Conservation (phyloP, 2,888 invertebrate species). For the Drosophila recens region DNA sequence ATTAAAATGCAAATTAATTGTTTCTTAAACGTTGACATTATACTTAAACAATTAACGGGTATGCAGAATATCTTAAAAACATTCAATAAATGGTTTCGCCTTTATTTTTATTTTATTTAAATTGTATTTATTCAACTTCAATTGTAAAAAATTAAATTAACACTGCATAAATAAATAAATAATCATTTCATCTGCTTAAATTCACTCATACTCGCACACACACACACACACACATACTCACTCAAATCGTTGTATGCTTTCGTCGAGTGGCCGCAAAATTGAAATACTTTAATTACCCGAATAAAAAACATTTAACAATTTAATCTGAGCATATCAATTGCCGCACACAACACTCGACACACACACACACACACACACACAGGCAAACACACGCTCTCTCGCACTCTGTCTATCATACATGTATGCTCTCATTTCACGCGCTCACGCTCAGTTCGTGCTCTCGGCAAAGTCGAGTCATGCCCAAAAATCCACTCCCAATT, state of each 20-base stretch:
- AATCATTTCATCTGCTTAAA: conserved; percentile 41
- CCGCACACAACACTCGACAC: conserved; percentile 62
- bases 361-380: conserved; percentile 40
- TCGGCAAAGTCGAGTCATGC: conserved; percentile 64
- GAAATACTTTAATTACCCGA: conserved; percentile 83
- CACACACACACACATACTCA: conserved; percentile 17
- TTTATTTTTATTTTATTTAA: neutral
- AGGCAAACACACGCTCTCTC: conserved; percentile 26
- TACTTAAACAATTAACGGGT: conserved; percentile 18
- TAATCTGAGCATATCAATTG: conserved; percentile 83
- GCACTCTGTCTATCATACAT: conserved; percentile 21
- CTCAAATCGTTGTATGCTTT: conserved; percentile 37
- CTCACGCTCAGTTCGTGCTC: conserved; percentile 60
- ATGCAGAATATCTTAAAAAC: neutral
- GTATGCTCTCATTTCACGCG: conserved; percentile 66
- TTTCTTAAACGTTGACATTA: conserved; percentile 59
- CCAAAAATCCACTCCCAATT: conserved; percentile 83
- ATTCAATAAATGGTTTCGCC: conserved; percentile 1
- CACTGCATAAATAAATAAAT: conserved; percentile 41
- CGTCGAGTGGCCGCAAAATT: conserved; percentile 71
- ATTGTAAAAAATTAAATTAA: conserved; percentile 26
- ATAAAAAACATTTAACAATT: conserved; percentile 84
- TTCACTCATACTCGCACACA: neutral
- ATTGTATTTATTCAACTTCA: no score
- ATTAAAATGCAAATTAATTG: conserved; percentile 72